Evolutionary conservation across 2,888 invertebrate genomes (phyloP), one percentile per base, ranked within the genome.

Genomic region (Drosophila infuscata): DNA sequence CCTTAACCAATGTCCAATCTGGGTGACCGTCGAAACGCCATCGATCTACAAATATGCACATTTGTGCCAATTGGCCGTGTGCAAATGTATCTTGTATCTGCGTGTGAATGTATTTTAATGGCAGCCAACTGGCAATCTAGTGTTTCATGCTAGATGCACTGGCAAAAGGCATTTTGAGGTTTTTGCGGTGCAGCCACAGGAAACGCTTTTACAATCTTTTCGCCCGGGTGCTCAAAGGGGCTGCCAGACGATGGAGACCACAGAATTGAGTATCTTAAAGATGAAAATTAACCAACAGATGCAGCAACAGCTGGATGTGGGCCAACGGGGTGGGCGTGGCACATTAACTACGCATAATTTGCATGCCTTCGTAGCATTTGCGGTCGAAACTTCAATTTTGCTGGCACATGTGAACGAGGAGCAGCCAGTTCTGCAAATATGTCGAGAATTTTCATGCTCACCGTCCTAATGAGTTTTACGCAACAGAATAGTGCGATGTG

Each of bases 261-360:
- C 86, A 86, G 68, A 72, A 84, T 88, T 87, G 89, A 89, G 88
- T 87, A 83, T 87, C 86, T 87, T 87, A 82, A 87, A 82, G 88
- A 88, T 75, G 89, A 76, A 87, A 87, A 87, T 87, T 88, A 87
- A 89, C 89, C 88, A 56, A 78, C 74, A 74, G 75, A 70, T 70
- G 59, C 69, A 56, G 36, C 35, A 51, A 43, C 30, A 49, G 33
- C 33, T 66, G 30, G 12, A 41, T 33, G 15, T 17, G 36, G 29
- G 20, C 30, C 41, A 61, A 29, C 51, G 30, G 30, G 49, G 25
- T 53, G 25, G 51, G 68, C 69, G 70, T 61, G 70, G 70, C 86
- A 63, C 78, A 81, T 85, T 88, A 86, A 86, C 88, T 76, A 69
- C 83, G 73, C 88, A 85, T 85, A 80, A 83, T 83, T 85, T 82